Evolutionary conservation across 1,140 invertebrate species (phyloP).

Genomic region (Acromyrmex charruanus): DNA sequence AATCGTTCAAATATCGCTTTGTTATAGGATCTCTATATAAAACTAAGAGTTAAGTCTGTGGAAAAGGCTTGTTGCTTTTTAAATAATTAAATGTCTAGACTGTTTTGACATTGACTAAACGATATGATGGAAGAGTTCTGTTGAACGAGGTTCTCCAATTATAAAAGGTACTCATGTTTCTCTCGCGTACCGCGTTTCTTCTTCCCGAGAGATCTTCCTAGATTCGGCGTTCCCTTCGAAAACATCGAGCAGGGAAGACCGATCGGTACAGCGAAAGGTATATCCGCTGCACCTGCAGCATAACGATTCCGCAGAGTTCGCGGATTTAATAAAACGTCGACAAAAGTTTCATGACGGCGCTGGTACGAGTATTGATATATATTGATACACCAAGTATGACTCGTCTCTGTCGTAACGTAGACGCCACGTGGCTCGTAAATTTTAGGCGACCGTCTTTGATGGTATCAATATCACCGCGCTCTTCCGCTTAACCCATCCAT

Average conservation of each 20-base stretch:
- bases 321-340: conserved; percentile 58
- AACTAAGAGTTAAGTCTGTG: neutral
- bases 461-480: neutral
- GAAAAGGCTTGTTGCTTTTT: neutral
- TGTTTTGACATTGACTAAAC: conserved; percentile 1
- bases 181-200: neutral
- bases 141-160: neutral
- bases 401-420: conserved; percentile 24
- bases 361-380: conserved; percentile 38
- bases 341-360: conserved; percentile 24
- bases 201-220: neutral
- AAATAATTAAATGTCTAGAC: neutral
- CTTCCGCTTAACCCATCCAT: neutral
- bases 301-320: conserved; percentile 40
- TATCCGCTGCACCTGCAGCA: conserved; percentile 38
- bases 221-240: conserved; percentile 25
- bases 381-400: conserved; percentile 52
- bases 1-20: too few species aligned
- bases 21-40: too few species aligned
- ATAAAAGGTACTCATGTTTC: conserved; percentile 16
- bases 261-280: conserved; percentile 10
- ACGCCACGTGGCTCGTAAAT: conserved; percentile 50
- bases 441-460: conserved; percentile 39
- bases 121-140: conserved; percentile 13
- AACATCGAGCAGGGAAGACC: neutral